Evolutionary conservation across 2,888 invertebrate genomes (phyloP), one percentile per base, ranked within the genome.

Genomic region (Heliconius hortense): DNA sequence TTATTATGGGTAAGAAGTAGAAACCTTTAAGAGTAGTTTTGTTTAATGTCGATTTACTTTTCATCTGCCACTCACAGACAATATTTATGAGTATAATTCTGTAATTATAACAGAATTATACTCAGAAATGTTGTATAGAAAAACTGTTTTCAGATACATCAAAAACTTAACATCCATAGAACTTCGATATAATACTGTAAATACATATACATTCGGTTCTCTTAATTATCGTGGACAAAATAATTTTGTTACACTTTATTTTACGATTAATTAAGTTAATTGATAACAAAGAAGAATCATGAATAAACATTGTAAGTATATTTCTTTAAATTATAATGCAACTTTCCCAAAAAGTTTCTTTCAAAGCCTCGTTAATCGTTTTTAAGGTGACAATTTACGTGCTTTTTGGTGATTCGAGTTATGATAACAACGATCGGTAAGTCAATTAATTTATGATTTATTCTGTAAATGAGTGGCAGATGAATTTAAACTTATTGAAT

Each of bases 181-280:
- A 90, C 89, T 91, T 91, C 90, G 90, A 90, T 90, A 90, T 90
- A 91, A 91, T 90, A 91, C 90, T 91, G 90, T 89, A 84, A 68
- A 63, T 15, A 66, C 1, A 66, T 4, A 64, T 39, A 11, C 39
- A 64, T 39, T 39, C n/a, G 39, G 13, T 64, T 39, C 64, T 39
- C n/a, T 64, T 64, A 64, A 24, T 15, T 24, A 13, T 64, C 28
- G 21, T 53, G 53, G 68, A 21, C 18, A 35, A 59, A 35, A 24
- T 70, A 18, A 26, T 71, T 71, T 60, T 24, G 24, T 39, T 39
- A 18, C 24, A 21, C 18, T 39, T 60, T 62, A 43, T 71, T 71
- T 39, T 21, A 71, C 39, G 90, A 86, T 83, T 88, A 87, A 88
- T 83, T 88, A 88, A 88, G 82, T 83, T 87, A 43, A n/a, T n/a